A percentile compares a stretch with the other conserved stretches of the same genome.
Evolutionary conservation across 2,797 vertebrate genomes (phyloP).

Genomic region (Schizothorax lantsangensis): DNA sequence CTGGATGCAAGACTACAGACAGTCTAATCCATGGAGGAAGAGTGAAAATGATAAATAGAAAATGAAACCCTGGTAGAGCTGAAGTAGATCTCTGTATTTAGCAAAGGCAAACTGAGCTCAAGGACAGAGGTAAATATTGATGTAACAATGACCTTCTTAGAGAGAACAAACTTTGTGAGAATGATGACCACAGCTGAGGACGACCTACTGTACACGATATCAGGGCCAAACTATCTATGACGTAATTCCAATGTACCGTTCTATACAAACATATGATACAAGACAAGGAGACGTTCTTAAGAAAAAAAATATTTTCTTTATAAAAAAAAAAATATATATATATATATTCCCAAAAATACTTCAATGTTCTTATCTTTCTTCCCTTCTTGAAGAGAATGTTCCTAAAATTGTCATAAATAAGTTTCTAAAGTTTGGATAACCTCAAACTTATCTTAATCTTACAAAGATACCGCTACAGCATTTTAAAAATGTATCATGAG

Average conservation of each 20-base stretch:
- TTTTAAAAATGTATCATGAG: neutral
- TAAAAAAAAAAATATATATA: neutral
- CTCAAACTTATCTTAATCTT: neutral
- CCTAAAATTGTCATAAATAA: neutral
- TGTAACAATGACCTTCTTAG: constrained; percentile 62
- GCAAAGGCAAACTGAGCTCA: constrained; percentile 51
- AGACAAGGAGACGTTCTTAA: neutral
- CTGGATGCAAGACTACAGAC: constrained; percentile 53
- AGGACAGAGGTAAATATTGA: constrained; percentile 73
- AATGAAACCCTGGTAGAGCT: constrained; percentile 54
- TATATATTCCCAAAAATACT: neutral
- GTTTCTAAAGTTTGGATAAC: neutral
- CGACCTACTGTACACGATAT: constrained; percentile 59
- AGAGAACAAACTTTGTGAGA: constrained; percentile 64
- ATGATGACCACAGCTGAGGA: constrained; percentile 58
- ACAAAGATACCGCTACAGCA: neutral
- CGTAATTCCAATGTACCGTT: constrained; percentile 49
- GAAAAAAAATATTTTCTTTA: too few species aligned
- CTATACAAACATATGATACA: constrained; percentile 43
- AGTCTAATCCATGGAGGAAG: constrained; percentile 54
- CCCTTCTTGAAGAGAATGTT: neutral
- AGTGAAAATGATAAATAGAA: constrained; percentile 65
- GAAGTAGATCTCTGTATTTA: constrained; percentile 56
- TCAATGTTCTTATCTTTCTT: neutral
- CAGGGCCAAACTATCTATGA: constrained; percentile 63